Conservation (phyloP, 2,797 vertebrate species). For the Hemitrygon akajei region DNA sequence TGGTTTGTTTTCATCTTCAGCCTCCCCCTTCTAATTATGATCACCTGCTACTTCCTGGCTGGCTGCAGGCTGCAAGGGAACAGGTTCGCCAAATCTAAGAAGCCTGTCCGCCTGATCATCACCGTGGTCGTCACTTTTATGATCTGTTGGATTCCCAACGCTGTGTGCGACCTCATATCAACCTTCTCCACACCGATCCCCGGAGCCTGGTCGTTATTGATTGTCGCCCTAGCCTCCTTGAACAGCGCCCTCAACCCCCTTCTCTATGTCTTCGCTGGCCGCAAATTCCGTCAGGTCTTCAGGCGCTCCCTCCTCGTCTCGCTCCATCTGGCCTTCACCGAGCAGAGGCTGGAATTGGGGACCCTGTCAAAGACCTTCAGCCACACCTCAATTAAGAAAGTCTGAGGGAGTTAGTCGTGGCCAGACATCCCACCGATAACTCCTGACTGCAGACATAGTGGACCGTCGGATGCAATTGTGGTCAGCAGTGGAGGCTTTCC, state of each 20-base stretch:
- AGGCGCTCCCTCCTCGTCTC: slow-evolving; percentile 67
- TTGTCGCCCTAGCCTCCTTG: slow-evolving; percentile 64
- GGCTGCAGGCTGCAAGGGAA: not conserved
- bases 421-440: too few relatives aligned
- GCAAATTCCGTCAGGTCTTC: slow-evolving; percentile 79
- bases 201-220: slow-evolving; percentile 59
- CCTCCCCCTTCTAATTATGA: not conserved
- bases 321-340: not conserved
- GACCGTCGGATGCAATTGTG: too few relatives aligned
- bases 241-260: slow-evolving; percentile 74
- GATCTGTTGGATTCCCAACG: slow-evolving; percentile 81
- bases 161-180: slow-evolving; percentile 55
- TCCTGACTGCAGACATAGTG: too few relatives aligned
- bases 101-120: slow-evolving; percentile 82
- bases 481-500: too few relatives aligned
- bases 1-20: not conserved
- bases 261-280: slow-evolving; percentile 71
- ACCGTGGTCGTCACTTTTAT: slow-evolving; percentile 83
- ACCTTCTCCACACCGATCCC: slow-evolving; percentile 43
- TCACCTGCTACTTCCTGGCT: not conserved
- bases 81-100: slow-evolving; percentile 43
- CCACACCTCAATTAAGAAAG: too few relatives aligned
- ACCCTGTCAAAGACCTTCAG: too few relatives aligned
- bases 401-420: too few relatives aligned
- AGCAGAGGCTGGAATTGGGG: not conserved